phyloP scores from a whole-genome alignment of 2,797 vertebrate genomes.

The Morus bassanus region DNA sequence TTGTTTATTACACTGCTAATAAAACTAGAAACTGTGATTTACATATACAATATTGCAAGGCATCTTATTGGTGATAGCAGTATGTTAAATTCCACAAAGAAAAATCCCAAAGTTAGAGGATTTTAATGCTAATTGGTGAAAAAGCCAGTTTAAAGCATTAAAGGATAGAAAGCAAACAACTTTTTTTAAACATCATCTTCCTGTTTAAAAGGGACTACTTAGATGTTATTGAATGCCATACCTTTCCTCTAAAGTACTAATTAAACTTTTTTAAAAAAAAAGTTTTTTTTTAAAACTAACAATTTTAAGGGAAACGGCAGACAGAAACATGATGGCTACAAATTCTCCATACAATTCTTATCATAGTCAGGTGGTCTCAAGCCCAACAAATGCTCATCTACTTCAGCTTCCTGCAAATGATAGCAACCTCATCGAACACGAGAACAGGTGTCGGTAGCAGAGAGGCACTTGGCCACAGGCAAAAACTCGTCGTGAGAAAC shows the following conservation, averaged over 20 bases:
- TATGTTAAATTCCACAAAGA: too few species aligned
- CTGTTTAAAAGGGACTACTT: background rate
- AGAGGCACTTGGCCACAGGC: too few species aligned
- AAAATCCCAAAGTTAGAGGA: fast-evolving
- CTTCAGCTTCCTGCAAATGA: background rate
- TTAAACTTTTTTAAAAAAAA: background rate
- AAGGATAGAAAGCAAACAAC: background rate
- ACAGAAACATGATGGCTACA: background rate
- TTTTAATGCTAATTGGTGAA: background rate
- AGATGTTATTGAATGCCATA: fast-evolving
- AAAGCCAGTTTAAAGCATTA: background rate
- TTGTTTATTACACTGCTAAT: background rate
- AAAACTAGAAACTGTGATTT: background rate
- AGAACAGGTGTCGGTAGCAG: fast-evolving
- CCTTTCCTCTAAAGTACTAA: background rate
- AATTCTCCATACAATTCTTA: background rate
- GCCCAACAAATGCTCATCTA: fast-evolving
- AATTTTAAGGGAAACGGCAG: background rate
- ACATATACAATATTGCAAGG: background rate
- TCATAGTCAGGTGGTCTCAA: fast-evolving
- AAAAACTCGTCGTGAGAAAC: fast-evolving
- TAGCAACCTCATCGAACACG: fast-evolving
- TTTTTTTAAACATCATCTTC: background rate
- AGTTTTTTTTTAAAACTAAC: background rate
- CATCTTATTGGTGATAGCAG: background rate